Conservation (phyloP, 64 coral and sea anemone species). For the Platygyra sinensis region DNA sequence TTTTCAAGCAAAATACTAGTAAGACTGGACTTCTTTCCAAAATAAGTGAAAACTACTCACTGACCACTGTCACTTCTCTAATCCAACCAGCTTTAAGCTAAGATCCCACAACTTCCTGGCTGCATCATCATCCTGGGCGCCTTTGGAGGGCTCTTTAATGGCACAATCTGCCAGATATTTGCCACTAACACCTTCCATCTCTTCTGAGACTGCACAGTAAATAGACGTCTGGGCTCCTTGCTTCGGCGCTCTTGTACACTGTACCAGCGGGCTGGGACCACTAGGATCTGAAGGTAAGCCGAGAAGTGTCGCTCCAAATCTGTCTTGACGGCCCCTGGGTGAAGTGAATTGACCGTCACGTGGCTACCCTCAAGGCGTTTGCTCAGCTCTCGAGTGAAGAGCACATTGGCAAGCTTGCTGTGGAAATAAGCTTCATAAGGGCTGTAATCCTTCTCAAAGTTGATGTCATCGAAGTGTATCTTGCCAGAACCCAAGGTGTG, state of each 20-base stretch:
- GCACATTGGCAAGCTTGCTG: slow-evolving; percentile 76
- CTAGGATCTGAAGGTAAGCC: not conserved
- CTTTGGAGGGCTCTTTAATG: slow-evolving; percentile 21
- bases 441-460: too few relatives aligned
- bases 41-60: too few relatives aligned
- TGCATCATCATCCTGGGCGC: slow-evolving; percentile 68
- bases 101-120: slow-evolving; percentile 84
- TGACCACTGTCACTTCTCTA: slow-evolving; percentile 11
- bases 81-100: slow-evolving; percentile 62
- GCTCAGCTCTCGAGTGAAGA: slow-evolving; percentile 82
- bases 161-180: slow-evolving; percentile 82
- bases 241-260: slow-evolving; percentile 34
- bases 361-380: slow-evolving; percentile 64
- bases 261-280: not conserved
- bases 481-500: too few relatives aligned
- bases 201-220: slow-evolving; percentile 82
- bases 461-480: too few relatives aligned
- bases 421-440: slow-evolving; percentile 51
- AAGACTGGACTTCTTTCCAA: too few relatives aligned
- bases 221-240: slow-evolving; percentile 85
- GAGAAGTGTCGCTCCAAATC: slow-evolving; percentile 52
- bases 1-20: too few relatives aligned
- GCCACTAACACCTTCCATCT: slow-evolving; percentile 62
- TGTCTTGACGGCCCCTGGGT: slow-evolving; percentile 66
- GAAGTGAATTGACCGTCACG: slow-evolving; percentile 78